These are phyloP conservation scores for Aquatica leii DNA, from an alignment of 2,888 invertebrate genomes.

Conservation along the genomic window DNA sequence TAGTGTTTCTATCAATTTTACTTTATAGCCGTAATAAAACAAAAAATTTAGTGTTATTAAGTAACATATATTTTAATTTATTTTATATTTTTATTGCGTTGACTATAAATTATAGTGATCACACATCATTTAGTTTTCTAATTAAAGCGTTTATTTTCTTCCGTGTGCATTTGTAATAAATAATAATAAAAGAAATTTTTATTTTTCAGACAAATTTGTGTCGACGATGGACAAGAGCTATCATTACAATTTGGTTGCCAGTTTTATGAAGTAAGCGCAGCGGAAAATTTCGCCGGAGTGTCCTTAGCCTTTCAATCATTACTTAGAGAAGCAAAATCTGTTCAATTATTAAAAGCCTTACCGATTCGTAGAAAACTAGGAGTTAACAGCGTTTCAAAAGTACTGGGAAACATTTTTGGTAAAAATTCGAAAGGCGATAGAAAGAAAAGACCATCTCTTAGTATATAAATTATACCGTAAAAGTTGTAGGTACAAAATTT, in stretches of 20 bases:
- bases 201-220: slow-evolving; percentile 72
- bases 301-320: slow-evolving; percentile 82
- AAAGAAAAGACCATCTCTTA: slow-evolving; percentile 80
- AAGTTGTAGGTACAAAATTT: slow-evolving; percentile 8
- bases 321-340: slow-evolving; percentile 78
- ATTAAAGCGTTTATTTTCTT: too few species aligned
- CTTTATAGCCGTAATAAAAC: too few species aligned
- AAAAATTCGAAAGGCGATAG: slow-evolving; percentile 79
- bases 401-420: slow-evolving; percentile 81
- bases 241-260: slow-evolving; percentile 81
- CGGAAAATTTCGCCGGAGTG: slow-evolving; percentile 82
- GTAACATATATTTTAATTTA: too few species aligned
- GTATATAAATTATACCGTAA: slow-evolving; percentile 66
- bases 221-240: slow-evolving; percentile 81
- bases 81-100: too few species aligned
- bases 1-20: too few species aligned
- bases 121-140: too few species aligned
- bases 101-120: too few species aligned
- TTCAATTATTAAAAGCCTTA: slow-evolving; percentile 72
- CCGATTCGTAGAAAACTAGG: slow-evolving; percentile 77
- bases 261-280: slow-evolving; percentile 86
- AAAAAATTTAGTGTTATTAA: too few species aligned
- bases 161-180: too few species aligned
- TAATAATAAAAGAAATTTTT: too few species aligned
- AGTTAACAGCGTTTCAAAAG: slow-evolving; percentile 80